Evolutionary conservation across 1,140 invertebrate genomes (phyloP).

Genomic region (Zaprionus ghesquierei): DNA sequence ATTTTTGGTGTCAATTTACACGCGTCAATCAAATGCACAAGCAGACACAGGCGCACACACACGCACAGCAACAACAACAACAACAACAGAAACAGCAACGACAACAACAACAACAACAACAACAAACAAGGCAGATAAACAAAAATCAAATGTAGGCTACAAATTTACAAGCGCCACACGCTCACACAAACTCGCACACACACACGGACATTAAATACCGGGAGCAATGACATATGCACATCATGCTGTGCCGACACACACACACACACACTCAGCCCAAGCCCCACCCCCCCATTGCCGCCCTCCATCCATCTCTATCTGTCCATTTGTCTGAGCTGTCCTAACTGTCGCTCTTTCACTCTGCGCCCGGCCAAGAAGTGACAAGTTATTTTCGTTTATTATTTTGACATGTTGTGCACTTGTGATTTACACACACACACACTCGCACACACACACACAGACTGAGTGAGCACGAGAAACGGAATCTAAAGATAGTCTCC

Average conservation of each 20-base stretch:
- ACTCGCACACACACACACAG: neutral
- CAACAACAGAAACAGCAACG: neutral
- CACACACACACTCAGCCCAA: neutral
- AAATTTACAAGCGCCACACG: constrained; percentile 54
- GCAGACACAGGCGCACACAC: neutral
- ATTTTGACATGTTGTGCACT: constrained; percentile 63
- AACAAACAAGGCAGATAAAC: constrained; percentile 37
- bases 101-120: constrained; percentile 4
- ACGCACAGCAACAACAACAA: neutral
- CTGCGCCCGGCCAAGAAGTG: constrained; percentile 49
- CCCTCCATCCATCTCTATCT: constrained; percentile 9
- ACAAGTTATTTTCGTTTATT: constrained; percentile 65
- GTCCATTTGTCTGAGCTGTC: constrained; percentile 42
- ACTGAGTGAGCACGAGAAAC: constrained; percentile 8
- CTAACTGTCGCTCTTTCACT: constrained; percentile 46
- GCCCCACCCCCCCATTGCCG: neutral
- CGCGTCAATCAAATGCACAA: constrained; percentile 47
- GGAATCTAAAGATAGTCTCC: constrained; percentile 50
- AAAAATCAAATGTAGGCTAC: constrained; percentile 57
- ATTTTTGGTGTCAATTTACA: constrained; percentile 63
- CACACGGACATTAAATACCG: constrained; percentile 38
- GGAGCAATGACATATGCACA: constrained; percentile 57
- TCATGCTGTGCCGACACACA: constrained; percentile 25
- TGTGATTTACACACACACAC: constrained; percentile 40
- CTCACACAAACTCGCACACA: neutral